Evolutionary conservation across 2,113 vertebrate species (phyloP), one percentile per base, ranked within the genome.

Genomic region (Chaenocephalus aceratus): DNA sequence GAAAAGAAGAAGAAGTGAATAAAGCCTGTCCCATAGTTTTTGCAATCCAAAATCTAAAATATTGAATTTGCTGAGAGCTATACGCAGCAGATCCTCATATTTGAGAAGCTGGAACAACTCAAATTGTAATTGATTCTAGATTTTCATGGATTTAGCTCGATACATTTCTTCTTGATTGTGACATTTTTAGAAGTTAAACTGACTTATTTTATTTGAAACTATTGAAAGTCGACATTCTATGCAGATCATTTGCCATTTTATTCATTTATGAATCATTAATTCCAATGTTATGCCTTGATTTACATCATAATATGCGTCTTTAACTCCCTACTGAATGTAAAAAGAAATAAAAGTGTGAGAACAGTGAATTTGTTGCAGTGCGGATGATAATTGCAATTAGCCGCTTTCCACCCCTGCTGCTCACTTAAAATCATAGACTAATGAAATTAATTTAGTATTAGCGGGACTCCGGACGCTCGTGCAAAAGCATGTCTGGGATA

Each of bases 381-480:
- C 57, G 63, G 49, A 26, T 62, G 5, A 11, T 73, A 67, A 84
- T 86, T 79, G 54, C 51, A 79, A 69, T 84, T 62, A 77, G 52
- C 65, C 63, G 63, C 34, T 78, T 84, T 51, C 53, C 15, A 44
- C 64, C 34, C 60, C 63, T 66, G 88, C 77, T 79, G 76, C 62
- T 74, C 12, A 56, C 6, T 66, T 66, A 66, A 54, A 77, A 78
- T 60, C 52, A 66, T 21, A 5, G 23, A 36, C 54, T 62, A 69
- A 84, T 82, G n/a, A 81, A 64, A 10, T 67, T 21, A 52, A 80
- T 79, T 52, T 58, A n/a, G n/a, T 69, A 61, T 61, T 75, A 6
- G 59, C 77, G 68, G 34, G 5, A 75, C 15, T 63, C 56, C 4
- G 6, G 8, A 15, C 58, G 49, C 52, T 72, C 41, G 2, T 49